Percentiles rank a stretch among this genome's conserved stretches.
Evolutionary conservation across 1,140 invertebrate genomes (phyloP).

Genomic region (Probaryconus sp.): DNA sequence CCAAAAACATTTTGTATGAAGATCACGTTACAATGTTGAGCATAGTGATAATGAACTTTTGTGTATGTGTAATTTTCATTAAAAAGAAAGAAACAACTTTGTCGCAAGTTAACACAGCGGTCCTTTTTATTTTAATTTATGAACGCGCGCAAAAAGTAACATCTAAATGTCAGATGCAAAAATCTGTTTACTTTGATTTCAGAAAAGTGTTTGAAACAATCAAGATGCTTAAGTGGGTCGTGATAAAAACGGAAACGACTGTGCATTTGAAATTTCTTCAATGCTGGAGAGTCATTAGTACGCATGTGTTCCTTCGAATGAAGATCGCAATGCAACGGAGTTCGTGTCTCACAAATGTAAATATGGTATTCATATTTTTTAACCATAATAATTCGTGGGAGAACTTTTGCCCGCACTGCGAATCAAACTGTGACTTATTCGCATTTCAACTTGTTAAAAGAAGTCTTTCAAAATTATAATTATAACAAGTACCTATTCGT

Average conservation of each 20-base stretch:
- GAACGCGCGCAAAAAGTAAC: neutral
- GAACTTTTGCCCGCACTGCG: conserved; percentile 1
- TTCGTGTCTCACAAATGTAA: neutral
- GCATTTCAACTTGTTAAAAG: neutral
- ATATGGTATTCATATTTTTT: conserved; percentile 18
- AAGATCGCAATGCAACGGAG: neutral
- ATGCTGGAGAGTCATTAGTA: conserved; percentile 42
- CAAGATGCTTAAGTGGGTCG: conserved; percentile 21
- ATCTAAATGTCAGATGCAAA: conserved; percentile 6
- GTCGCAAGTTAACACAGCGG: neutral
- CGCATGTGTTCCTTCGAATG: conserved; percentile 36
- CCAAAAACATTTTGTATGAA: conserved; percentile 25
- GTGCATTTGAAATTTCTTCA: conserved; percentile 33
- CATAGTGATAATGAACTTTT: conserved; percentile 10
- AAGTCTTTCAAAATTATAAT: neutral
- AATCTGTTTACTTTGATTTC: conserved; percentile 11
- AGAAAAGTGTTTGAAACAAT: conserved; percentile 21
- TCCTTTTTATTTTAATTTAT: conserved; percentile 29
- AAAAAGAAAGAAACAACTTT: conserved; percentile 6
- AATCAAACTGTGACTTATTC: conserved; percentile 17
- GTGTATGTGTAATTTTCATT: conserved; percentile 3
- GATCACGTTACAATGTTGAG: conserved; percentile 19
- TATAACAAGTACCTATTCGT: conserved; percentile 1
- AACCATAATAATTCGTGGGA: conserved; percentile 9
- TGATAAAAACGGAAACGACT: conserved; percentile 34